Conservation (phyloP, 2,797 vertebrate genomes). For the Scarus forsteni region DNA sequence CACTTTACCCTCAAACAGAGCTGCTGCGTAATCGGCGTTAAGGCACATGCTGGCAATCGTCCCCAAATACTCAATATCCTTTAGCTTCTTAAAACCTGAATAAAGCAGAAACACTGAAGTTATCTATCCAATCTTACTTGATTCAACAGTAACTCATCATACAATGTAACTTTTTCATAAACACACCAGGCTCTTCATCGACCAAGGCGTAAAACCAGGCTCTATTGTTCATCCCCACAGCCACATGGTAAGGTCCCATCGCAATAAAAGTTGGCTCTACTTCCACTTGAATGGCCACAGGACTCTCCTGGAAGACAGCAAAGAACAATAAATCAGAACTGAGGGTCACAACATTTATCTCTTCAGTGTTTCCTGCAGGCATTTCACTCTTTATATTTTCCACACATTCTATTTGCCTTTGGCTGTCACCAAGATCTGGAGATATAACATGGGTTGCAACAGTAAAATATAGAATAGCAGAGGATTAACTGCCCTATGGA, state of each 20-base stretch:
- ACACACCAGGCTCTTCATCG: slow-evolving; percentile 82
- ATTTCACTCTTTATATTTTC: no score
- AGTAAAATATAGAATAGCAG: no score
- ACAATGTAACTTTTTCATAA: background rate
- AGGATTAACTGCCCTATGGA: no score
- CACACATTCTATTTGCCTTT: no score
- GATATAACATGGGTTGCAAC: no score
- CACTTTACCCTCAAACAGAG: slow-evolving; percentile 96
- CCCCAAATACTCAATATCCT: slow-evolving; percentile 95
- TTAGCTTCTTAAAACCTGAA: slow-evolving; percentile 90
- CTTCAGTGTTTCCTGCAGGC: no score
- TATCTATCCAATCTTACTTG: background rate
- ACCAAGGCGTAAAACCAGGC: slow-evolving; percentile 96
- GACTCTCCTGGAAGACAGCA: slow-evolving; percentile 82
- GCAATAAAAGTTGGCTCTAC: slow-evolving; percentile 96
- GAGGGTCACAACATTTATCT: background rate
- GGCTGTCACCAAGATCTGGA: no score
- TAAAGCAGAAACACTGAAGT: slow-evolving; percentile 25
- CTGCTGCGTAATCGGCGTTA: slow-evolving; percentile 94
- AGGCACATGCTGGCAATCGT: slow-evolving; percentile 93
- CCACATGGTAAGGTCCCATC: slow-evolving; percentile 92
- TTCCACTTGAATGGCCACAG: slow-evolving; percentile 91
- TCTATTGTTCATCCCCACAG: slow-evolving; percentile 98
- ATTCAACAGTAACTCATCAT: slow-evolving; percentile 62
- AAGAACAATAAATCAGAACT: background rate